Percentiles rank a stretch among this genome's conserved stretches.
Evolutionary conservation across 2,113 vertebrate species (phyloP).

Genomic region (Gymnorhina tibicen): DNA sequence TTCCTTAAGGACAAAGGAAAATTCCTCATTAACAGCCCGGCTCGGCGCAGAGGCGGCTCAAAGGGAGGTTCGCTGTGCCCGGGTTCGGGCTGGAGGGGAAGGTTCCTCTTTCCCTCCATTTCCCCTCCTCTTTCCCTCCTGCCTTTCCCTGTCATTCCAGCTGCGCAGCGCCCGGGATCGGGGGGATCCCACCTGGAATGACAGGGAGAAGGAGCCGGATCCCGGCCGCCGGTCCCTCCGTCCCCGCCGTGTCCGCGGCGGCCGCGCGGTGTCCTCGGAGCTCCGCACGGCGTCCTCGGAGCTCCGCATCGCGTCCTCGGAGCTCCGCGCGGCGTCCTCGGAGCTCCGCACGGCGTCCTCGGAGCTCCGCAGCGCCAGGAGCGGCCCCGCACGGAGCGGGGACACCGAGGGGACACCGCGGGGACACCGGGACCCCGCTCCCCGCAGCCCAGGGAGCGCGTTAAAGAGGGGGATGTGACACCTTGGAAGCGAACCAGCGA

Average conservation of each 20-base stretch:
- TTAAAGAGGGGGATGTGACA: background rate
- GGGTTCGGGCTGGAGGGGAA: background rate
- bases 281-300: fast-evolving
- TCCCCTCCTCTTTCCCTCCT: background rate
- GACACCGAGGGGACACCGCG: background rate
- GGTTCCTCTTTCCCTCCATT: background rate
- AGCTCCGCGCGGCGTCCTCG: fast-evolving
- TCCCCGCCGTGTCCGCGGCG: background rate
- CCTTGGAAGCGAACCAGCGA: background rate
- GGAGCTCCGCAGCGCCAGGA: background rate
- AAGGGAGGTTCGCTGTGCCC: background rate
- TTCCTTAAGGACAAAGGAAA: conserved; percentile 42
- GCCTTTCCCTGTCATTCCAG: background rate
- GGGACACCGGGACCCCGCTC: background rate
- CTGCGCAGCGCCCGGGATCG: background rate
- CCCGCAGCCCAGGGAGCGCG: background rate
- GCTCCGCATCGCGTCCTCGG: fast-evolving
- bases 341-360: background rate
- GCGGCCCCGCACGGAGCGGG: background rate
- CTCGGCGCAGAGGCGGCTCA: background rate
- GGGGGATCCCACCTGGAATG: background rate
- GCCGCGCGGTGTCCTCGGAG: fast-evolving
- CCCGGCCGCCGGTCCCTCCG: too few relatives aligned
- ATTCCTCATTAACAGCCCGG: background rate
- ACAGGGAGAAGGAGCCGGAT: background rate